These are phyloP conservation scores for Pseudomyrmex pallidus DNA, from an alignment of 1,140 invertebrate genomes.

Conservation along the genomic window DNA sequence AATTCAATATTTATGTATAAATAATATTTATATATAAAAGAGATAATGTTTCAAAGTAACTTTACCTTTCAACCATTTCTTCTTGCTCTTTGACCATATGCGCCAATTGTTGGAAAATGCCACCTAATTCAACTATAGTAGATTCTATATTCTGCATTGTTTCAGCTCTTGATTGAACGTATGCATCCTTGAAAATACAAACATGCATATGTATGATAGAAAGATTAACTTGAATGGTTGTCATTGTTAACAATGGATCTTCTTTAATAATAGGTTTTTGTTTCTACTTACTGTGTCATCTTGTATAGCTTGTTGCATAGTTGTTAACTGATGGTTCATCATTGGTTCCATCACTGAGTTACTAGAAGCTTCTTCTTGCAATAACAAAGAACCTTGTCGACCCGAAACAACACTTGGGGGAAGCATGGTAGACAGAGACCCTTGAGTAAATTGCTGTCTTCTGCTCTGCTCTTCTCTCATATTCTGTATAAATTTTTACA, in stretches of 20 bases:
- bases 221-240: no score
- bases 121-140: conserved; percentile 99
- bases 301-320: conserved; percentile 89
- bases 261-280: conserved; percentile 7
- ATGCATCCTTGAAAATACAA: conserved; percentile 88
- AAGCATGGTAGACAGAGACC: conserved; percentile 88
- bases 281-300: conserved; percentile 89
- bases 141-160: conserved; percentile 99
- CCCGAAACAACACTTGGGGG: conserved; percentile 90
- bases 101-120: conserved; percentile 98
- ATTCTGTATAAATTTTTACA: conserved; percentile 88
- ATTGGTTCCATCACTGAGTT: conserved; percentile 89
- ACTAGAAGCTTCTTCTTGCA: conserved; percentile 89
- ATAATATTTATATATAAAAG: background rate
- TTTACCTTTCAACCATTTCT: conserved; percentile 96
- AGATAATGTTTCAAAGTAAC: conserved; percentile 9
- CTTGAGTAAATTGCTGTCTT: conserved; percentile 97
- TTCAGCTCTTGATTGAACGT: conserved; percentile 96
- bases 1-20: conserved; percentile 1
- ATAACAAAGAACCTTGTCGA: conserved; percentile 88
- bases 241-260: no score
- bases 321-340: conserved; percentile 81
- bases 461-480: conserved; percentile 97
- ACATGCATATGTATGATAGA: background rate
- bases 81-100: conserved; percentile 99